Evolutionary conservation across 1,140 invertebrate genomes (phyloP), one percentile per base, ranked within the genome.

Genomic region (Euglossa dilemma): DNA sequence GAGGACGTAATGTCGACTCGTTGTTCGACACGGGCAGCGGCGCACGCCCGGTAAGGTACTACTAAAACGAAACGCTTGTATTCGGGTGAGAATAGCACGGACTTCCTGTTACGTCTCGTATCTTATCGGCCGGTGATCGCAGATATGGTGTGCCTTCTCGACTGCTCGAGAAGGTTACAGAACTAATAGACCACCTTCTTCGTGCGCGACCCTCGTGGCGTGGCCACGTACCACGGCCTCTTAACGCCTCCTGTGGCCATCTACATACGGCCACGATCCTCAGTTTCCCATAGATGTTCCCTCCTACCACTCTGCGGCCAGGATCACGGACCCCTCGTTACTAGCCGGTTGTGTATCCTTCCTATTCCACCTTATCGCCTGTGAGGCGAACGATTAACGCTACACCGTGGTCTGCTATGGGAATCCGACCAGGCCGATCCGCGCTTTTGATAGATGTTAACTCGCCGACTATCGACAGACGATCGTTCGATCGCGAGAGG

Each of bases 151-250:
- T 69, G 86, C 86, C 89, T 88, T 69, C 85, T 70, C 82, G 75
- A 79, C 74, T 79, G 83, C 69, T 72, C 69, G 63, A 75, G 87
- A 80, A 90, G 84, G 86, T 80, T 76, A 85, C 80, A 91, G 89
- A 91, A 89, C 91, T 91, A 91, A 91, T 91, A 91, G 91, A 91
- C 91, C 87, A 88, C 90, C 91, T 87, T 88, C 88, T 91, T 91
- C 87, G 87, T 89, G 87, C 80, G 80, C 87, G 87, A 89, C 64
- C 84, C 63, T 80, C 75, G 79, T 85, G 85, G 70, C 84, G 72
- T 76, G 66, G 72, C 67, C 72, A 83, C 54, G 80, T 80, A 85
- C 78, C 76, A 77, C 66, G 85, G 85, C 81, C 86, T 90, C 89
- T 89, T 87, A 86, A 81, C 87, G 87, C 87, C 90, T 91, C 90